A percentile compares a stretch with the other conserved stretches of the same genome.
Conservation (phyloP, 2,113 vertebrate genomes). For the Salvelinus namaycush region DNA sequence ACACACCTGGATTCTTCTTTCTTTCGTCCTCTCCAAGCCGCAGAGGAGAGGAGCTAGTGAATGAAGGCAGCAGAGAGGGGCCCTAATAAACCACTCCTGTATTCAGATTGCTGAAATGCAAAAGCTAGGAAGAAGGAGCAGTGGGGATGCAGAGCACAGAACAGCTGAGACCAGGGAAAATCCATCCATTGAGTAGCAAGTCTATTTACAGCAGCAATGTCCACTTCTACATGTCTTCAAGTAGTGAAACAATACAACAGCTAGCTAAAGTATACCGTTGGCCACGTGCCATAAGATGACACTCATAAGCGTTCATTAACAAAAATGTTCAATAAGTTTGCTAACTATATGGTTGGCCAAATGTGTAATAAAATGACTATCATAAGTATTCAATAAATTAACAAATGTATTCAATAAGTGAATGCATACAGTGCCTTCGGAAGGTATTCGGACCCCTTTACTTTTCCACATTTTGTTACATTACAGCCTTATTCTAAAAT, state of each 20-base stretch:
- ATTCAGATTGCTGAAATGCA: conserved; percentile 63
- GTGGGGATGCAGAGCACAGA: conserved; percentile 46
- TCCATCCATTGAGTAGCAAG: conserved; percentile 55
- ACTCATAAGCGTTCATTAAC: too few relatives aligned
- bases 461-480: too few relatives aligned
- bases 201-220: conserved; percentile 61
- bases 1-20: conserved; percentile 65
- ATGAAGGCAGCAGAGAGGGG: conserved; percentile 8
- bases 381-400: too few relatives aligned
- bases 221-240: conserved; percentile 51
- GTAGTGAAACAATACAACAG: conserved; percentile 52
- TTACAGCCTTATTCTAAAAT: too few relatives aligned
- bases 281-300: too few relatives aligned
- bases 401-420: too few relatives aligned
- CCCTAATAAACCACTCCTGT: conserved; percentile 62
- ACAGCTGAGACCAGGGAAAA: conserved; percentile 60
- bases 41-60: conserved; percentile 5
- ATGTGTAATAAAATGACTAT: too few relatives aligned
- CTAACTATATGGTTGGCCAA: too few relatives aligned
- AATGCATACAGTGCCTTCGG: too few relatives aligned
- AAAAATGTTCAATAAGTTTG: too few relatives aligned
- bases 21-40: conserved; percentile 24
- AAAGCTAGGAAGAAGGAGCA: conserved; percentile 45
- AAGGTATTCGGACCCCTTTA: too few relatives aligned
- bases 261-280: too few relatives aligned